Percentiles rank a stretch among this genome's conserved stretches.
phyloP scores from a whole-genome alignment of 2,113 vertebrate genomes.

The Protobothrops mucrosquamatus region DNA sequence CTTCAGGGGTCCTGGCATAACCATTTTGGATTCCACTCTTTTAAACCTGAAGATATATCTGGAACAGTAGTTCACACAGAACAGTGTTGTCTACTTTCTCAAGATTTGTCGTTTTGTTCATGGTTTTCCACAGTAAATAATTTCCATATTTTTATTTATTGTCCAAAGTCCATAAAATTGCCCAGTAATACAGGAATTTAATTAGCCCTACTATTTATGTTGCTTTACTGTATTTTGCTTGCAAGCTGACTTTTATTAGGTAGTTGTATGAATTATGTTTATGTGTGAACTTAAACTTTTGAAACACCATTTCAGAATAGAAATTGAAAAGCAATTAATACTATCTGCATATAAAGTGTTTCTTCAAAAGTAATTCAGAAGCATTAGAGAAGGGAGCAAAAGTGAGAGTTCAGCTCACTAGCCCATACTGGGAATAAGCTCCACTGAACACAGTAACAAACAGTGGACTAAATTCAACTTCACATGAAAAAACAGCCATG shows the following conservation, averaged over 20 bases:
- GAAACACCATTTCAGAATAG: background rate
- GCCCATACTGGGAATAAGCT: background rate
- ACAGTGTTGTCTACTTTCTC: background rate
- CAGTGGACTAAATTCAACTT: background rate
- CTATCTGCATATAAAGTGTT: background rate
- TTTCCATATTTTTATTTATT: background rate
- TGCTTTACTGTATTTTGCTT: background rate
- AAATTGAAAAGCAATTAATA: background rate
- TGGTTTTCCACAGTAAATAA: background rate
- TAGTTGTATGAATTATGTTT: background rate
- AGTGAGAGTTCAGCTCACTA: background rate
- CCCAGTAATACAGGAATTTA: background rate
- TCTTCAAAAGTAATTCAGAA: background rate
- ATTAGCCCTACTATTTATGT: background rate
- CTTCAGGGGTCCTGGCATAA: background rate
- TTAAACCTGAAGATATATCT: background rate
- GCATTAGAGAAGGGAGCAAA: background rate
- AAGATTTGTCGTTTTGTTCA: background rate
- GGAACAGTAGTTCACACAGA: background rate
- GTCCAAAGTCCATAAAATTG: background rate
- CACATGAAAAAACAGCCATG: background rate
- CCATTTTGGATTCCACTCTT: background rate
- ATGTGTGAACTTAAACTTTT: background rate
- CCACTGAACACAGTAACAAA: background rate
- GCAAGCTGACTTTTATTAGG: background rate